Evolutionary conservation across 2,797 vertebrate genomes (phyloP).

Genomic region (Anguilla anguilla): DNA sequence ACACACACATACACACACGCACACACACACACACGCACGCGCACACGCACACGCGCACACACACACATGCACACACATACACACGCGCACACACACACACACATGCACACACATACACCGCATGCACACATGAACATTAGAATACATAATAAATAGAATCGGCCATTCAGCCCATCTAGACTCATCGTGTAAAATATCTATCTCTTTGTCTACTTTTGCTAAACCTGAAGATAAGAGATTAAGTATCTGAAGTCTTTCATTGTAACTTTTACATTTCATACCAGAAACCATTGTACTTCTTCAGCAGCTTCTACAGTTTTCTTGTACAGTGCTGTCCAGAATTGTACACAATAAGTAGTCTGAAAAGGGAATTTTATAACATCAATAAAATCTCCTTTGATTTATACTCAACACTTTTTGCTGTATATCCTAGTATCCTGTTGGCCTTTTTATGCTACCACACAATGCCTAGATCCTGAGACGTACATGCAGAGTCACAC

Average conservation of each 20-base stretch:
- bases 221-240: no score
- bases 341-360: not conserved
- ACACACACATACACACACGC: no score
- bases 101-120: not conserved
- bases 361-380: conserved; percentile 14
- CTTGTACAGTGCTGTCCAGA: not conserved
- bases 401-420: no score
- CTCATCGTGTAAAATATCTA: no score
- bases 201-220: not conserved
- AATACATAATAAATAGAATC: not conserved
- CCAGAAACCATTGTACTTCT: not conserved
- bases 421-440: no score
- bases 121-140: not conserved
- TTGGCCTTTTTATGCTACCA: no score
- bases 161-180: not conserved
- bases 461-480: no score
- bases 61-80: not conserved
- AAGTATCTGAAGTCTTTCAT: no score
- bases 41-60: no score
- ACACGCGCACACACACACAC: not conserved
- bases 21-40: not conserved
- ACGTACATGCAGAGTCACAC: no score
- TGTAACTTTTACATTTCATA: no score
- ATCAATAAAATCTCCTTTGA: not conserved
- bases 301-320: not conserved